These are phyloP conservation scores for Andrena trimmerana DNA, from an alignment of 2,888 invertebrate species.

Conservation along the genomic window DNA sequence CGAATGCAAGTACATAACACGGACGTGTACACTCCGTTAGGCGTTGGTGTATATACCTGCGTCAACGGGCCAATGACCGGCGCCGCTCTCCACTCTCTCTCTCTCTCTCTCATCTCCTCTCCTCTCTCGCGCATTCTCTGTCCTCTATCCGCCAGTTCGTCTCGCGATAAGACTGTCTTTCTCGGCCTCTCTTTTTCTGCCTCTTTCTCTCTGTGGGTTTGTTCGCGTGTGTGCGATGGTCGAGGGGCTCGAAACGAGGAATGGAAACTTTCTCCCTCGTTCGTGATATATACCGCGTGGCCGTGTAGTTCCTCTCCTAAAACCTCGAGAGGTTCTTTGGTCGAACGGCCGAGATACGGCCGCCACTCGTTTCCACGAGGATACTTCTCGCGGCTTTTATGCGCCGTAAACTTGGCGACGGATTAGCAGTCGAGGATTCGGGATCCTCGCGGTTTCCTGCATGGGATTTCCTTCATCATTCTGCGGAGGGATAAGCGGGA, in stretches of 20 bases:
- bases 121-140: not conserved
- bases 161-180: not conserved
- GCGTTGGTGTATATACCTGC: constrained; percentile 66
- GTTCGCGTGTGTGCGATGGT: not conserved
- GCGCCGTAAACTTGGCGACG: constrained; percentile 44
- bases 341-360: constrained; percentile 33
- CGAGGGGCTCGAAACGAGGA: constrained; percentile 58
- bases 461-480: too few relatives aligned
- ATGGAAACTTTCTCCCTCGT: constrained; percentile 72
- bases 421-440: constrained; percentile 30
- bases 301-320: constrained; percentile 41
- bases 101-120: constrained; percentile 1
- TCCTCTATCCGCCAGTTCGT: constrained; percentile 2
- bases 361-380: constrained; percentile 33
- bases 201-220: not conserved
- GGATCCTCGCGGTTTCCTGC: not conserved
- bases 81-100: constrained; percentile 47
- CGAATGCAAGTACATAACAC: constrained; percentile 70
- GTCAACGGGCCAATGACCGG: constrained; percentile 70
- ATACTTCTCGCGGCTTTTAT: constrained; percentile 52
- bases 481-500: too few relatives aligned
- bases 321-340: constrained; percentile 12
- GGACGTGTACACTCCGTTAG: constrained; percentile 69
- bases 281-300: constrained; percentile 59
- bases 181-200: constrained; percentile 15